Evolutionary conservation across 2,888 invertebrate species (phyloP), one percentile per base, ranked within the genome.

Genomic region (Congeria kusceri): DNA sequence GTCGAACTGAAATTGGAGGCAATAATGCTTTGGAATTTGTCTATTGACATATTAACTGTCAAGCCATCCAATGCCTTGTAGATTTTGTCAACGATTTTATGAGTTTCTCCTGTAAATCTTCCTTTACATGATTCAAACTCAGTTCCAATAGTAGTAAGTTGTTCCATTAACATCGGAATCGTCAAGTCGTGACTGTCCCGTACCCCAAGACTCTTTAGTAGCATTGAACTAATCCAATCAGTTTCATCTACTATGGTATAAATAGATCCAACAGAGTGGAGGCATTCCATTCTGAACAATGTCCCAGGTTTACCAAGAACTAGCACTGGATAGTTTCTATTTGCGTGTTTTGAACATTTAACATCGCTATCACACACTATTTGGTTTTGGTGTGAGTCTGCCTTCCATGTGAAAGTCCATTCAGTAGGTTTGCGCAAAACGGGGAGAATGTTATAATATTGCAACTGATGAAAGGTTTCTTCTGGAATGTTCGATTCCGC

Each of bases 161-260:
- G 53, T 39, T 39, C 39, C 39, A 39, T 39, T 32, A 39, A 1
- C 39, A 39, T 15, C 15, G 39, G 39, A 39, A 39, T 39, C 9
- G 39, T 39, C 39, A 69, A 18, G 15, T 58, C n/a, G 18, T 23
- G 23, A 1, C 1, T 58, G 4, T 46, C 56, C 13, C 46, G 39
- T n/a, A 29, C 58, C 18, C 68, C 68, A 15, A 58, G 23, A 23
- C 5, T 27, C 18, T 11, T 13, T 7, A 68, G 46, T 18, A 68
- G 4, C 15, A 39, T 23, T 18, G 44, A 11, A 27, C n/a, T 3
- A 5, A 27, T n/a, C 39, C 39, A 39, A 39, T 39, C 39, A 11
- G 3, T 39, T 57, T 71, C 71, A 67, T 81, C 71, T 18, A 77
- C 29, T 29, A 82, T 53, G 47, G 62, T 39, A 15, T 61, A 29